These are phyloP conservation scores for Liopterus haemorrhoidalis DNA, from an alignment of 2,888 invertebrate species.

Conservation along the genomic window DNA sequence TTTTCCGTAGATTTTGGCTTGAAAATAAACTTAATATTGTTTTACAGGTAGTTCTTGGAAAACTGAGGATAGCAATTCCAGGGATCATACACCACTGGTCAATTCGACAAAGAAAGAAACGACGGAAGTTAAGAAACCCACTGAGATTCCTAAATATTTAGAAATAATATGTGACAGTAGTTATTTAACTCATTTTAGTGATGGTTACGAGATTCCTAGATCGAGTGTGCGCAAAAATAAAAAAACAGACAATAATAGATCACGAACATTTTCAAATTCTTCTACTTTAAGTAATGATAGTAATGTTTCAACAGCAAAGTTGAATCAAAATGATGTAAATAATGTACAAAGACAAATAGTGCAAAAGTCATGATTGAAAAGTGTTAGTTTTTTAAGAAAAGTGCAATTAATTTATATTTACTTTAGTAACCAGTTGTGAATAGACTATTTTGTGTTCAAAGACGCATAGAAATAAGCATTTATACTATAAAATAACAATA, in stretches of 20 bases:
- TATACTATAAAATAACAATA: no score
- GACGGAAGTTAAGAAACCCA: slow-evolving; percentile 24
- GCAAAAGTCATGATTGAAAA: no score
- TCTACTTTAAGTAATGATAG: slow-evolving; percentile 20
- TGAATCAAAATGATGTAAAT: slow-evolving; percentile 8
- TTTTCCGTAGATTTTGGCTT: no score
- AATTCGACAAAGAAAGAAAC: slow-evolving; percentile 33
- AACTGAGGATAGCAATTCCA: slow-evolving; percentile 46
- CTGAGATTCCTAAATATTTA: slow-evolving; percentile 55
- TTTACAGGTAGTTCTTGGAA: slow-evolving; percentile 48
- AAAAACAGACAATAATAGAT: slow-evolving; percentile 15
- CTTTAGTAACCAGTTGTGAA: no score
- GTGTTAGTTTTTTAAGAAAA: no score
- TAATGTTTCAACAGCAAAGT: no score
- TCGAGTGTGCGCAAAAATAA: slow-evolving; percentile 34
- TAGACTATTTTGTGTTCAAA: no score
- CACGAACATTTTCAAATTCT: slow-evolving; percentile 19
- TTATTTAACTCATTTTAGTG: slow-evolving; percentile 44
- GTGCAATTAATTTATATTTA: no score
- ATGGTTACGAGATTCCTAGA: slow-evolving; percentile 62
- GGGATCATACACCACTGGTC: slow-evolving; percentile 48
- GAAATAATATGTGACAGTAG: slow-evolving; percentile 58
- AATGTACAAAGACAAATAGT: no score
- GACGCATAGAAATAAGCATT: no score
- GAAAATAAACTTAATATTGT: no score